phyloP scores from a whole-genome alignment of 2,113 vertebrate species.

The Bagarius yarrelli region DNA sequence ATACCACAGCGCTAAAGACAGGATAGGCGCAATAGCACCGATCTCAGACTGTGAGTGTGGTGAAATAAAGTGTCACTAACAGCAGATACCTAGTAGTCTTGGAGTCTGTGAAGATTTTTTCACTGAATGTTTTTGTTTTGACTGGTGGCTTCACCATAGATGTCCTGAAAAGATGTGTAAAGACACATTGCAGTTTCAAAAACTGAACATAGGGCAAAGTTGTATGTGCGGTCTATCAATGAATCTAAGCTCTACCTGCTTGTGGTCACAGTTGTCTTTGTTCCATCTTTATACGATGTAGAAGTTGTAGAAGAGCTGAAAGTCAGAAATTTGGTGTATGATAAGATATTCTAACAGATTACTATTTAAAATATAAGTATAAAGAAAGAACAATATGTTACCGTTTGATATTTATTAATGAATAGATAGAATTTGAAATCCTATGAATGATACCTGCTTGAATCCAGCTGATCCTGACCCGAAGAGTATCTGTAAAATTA shows the following conservation, averaged over 20 bases:
- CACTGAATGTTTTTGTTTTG: conserved; percentile 58
- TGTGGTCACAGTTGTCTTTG: conserved; percentile 59
- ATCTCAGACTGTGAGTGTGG: neutral
- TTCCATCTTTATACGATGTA: conserved; percentile 51
- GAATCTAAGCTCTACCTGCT: conserved; percentile 46
- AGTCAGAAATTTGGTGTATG: conserved; percentile 6
- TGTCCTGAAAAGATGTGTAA: conserved; percentile 50
- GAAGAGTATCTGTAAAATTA: conserved; percentile 55
- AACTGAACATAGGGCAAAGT: neutral
- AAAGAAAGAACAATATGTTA: neutral
- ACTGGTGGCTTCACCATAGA: conserved; percentile 52
- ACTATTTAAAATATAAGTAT: neutral
- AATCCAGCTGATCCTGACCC: conserved; percentile 54
- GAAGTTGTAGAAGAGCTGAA: conserved; percentile 56
- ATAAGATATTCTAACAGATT: neutral
- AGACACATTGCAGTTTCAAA: neutral
- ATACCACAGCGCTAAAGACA: neutral
- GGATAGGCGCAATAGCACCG: neutral
- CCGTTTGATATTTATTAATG: neutral
- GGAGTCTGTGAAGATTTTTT: conserved; percentile 53
- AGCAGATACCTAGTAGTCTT: conserved; percentile 59
- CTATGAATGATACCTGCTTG: conserved; percentile 56
- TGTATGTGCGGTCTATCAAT: neutral
- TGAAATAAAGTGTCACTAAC: neutral
- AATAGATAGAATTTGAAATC: neutral